A percentile compares a stretch with the other conserved stretches of the same genome.
These are phyloP conservation scores for Leptinotarsa juncta DNA, from an alignment of 2,888 invertebrate species.

Conservation along the genomic window DNA sequence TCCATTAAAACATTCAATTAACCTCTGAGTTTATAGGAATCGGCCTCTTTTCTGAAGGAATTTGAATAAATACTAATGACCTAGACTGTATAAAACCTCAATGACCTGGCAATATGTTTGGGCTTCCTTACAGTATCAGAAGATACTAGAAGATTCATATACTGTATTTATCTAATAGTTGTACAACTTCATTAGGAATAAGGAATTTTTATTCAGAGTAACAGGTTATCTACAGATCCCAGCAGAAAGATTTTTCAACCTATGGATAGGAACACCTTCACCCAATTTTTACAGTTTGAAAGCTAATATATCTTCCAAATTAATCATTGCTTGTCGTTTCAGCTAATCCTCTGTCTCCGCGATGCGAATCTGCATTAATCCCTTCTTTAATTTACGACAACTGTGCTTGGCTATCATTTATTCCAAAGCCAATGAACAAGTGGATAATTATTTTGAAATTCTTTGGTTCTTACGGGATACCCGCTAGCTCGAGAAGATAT, in stretches of 20 bases:
- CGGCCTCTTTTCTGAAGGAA: too few relatives aligned
- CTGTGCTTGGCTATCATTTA: conserved; percentile 25
- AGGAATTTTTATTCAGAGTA: background rate
- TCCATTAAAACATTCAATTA: too few relatives aligned
- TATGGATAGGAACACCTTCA: background rate
- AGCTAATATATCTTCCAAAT: conserved; percentile 4
- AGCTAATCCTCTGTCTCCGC: conserved; percentile 22
- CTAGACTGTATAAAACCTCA: too few relatives aligned
- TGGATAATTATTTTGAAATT: conserved; percentile 28
- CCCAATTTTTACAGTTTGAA: background rate
- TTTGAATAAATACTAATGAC: too few relatives aligned
- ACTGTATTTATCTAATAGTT: too few relatives aligned
- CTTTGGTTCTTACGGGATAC: conserved; percentile 27
- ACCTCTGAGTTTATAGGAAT: too few relatives aligned
- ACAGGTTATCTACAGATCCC: background rate
- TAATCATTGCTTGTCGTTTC: conserved; percentile 7
- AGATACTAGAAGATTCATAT: too few relatives aligned
- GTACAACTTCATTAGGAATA: too few relatives aligned
- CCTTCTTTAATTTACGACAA: conserved; percentile 20
- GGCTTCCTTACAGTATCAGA: too few relatives aligned
- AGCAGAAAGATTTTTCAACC: background rate
- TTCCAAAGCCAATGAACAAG: conserved; percentile 20
- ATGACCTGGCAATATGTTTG: too few relatives aligned
- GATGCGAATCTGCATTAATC: conserved; percentile 6
- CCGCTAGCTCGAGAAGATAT: conserved; percentile 26